Base-by-base conservation (phyloP, 2,888 invertebrate genomes). In the Trichogramma dendrolimi region DNA sequence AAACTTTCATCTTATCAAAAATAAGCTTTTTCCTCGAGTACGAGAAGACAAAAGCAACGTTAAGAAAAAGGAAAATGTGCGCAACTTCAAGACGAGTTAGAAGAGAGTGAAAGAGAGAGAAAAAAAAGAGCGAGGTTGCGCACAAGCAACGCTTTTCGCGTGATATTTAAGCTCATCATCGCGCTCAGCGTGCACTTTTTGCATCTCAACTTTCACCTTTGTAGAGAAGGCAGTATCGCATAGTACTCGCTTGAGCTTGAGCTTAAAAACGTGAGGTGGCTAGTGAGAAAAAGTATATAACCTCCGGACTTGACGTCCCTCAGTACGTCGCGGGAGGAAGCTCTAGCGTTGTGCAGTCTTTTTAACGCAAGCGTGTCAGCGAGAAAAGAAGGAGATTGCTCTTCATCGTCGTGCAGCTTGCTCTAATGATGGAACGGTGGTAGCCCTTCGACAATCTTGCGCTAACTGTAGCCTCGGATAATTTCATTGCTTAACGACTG, bases 401-500 rank as follows among this genome's bases (percentile, higher is more conserved):
- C 27, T 27, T 27, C 27, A 27, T 27, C 27, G 27, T 27, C 27
- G 27, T 27, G 27, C 27, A 27, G 27, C 27, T 27, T 3, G 27
- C 27, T 27, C 27, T 27, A 27, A 27, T 27, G 27, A 3, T 27
- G 27, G 27, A 27, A 4, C 10, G 48, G 5, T n/a, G 4, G 8
- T 14, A 63, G 63, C 56, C 61, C 61, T 65, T 68, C 60, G 40
- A 69, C 67, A 71, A 71, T 72, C 65, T 70, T 55, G 64, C 67
- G 66, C 67, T 67, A 63, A 71, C 70, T 59, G 65, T 62, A 27
- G 27, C 27, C 27, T 27, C 27, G 27, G 67, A 70, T 71, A 72
- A 72, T 72, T 71, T 69, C 68, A 72, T 71, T 68, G 68, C 64
- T 68, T 67, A 69, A 71, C 71, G 68, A 63, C 59, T 65, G 70